Evolutionary conservation across 2,797 vertebrate genomes (phyloP).

Genomic region (Pipistrellus nathusii): DNA sequence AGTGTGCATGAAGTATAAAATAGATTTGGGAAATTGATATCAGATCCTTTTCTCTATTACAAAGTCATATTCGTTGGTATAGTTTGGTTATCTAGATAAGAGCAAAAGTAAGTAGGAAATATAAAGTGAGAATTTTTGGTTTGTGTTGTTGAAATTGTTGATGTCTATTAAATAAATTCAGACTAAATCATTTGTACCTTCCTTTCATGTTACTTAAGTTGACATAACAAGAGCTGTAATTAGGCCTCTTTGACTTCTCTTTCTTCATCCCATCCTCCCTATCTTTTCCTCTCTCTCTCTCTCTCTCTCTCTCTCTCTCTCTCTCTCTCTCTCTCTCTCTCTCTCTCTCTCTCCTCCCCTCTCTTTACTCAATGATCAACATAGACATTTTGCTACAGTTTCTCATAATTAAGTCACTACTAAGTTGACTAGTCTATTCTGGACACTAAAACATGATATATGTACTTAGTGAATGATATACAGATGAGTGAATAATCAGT

Average conservation of each 20-base stretch:
- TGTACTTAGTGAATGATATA: slow-evolving; percentile 74
- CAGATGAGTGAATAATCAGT: slow-evolving; percentile 52
- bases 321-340: not conserved
- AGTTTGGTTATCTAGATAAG: not conserved
- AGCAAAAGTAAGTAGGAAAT: not conserved
- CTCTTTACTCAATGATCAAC: not conserved
- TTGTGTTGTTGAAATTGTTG: not conserved
- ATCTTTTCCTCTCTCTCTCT: fast-evolving
- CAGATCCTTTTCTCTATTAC: not conserved
- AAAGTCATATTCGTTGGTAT: not conserved
- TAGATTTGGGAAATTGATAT: slow-evolving; percentile 55
- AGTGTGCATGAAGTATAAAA: slow-evolving; percentile 34
- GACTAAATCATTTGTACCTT: not conserved
- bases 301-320: not conserved
- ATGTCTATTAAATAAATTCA: not conserved
- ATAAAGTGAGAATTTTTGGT: not conserved
- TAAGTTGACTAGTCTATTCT: slow-evolving; percentile 79
- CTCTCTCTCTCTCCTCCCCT: not conserved
- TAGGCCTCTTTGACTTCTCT: not conserved
- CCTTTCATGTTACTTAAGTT: not conserved
- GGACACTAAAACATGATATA: slow-evolving; percentile 75
- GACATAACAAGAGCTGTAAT: not conserved
- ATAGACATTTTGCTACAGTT: not conserved
- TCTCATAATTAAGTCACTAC: slow-evolving; percentile 80
- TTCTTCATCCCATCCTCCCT: fast-evolving